A percentile compares a stretch with the other conserved stretches of the same genome.
These are phyloP conservation scores for Alosa sapidissima DNA, from an alignment of 2,797 vertebrate species.

Conservation along the genomic window DNA sequence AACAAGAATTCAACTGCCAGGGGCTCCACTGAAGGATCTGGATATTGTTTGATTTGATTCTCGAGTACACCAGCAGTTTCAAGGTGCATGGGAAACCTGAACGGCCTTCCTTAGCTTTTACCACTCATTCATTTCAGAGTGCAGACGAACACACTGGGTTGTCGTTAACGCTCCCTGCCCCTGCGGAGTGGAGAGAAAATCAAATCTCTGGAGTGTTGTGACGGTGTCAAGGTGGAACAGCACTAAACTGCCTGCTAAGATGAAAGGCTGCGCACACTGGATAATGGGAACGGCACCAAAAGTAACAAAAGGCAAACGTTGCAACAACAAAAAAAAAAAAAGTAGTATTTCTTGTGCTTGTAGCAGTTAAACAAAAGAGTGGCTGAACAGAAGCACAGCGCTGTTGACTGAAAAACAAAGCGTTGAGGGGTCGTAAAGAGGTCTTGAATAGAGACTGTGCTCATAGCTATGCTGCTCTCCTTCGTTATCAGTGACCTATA, in stretches of 20 bases:
- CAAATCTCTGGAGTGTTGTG: background rate
- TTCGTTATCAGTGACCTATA: background rate
- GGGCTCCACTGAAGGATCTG: background rate
- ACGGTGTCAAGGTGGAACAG: conserved; percentile 6
- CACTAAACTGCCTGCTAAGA: background rate
- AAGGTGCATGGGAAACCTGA: background rate
- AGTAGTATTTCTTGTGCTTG: background rate
- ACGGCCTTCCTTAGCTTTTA: background rate
- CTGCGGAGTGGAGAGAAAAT: background rate
- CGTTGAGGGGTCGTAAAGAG: background rate
- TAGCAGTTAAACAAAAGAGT: background rate
- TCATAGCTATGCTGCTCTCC: background rate
- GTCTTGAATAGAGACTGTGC: background rate
- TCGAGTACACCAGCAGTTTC: background rate
- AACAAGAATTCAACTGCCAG: background rate
- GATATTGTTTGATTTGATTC: background rate
- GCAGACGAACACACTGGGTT: background rate
- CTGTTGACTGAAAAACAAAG: background rate
- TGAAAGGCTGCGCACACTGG: background rate
- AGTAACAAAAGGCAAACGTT: background rate
- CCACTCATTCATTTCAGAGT: background rate
- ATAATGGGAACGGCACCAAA: background rate
- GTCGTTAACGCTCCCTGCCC: background rate
- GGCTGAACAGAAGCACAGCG: background rate
- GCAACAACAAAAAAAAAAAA: background rate